phyloP scores from a whole-genome alignment of 1,140 invertebrate species.

The Neodiprion pinetum region DNA sequence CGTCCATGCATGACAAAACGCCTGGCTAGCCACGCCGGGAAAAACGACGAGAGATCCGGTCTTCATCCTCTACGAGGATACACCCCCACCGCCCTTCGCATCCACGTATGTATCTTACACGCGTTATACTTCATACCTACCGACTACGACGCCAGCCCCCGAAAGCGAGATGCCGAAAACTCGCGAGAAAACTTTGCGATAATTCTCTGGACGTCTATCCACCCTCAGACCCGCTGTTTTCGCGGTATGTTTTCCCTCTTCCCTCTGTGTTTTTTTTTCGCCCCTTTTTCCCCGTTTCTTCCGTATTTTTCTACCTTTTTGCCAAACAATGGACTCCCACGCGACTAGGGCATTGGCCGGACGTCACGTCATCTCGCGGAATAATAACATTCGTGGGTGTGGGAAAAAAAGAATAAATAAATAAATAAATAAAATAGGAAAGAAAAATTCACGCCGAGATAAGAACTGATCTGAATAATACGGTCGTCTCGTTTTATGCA shows the following conservation, averaged over 20 bases:
- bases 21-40: conserved; percentile 57
- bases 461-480: too few relatives aligned
- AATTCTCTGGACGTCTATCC: neutral
- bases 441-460: too few relatives aligned
- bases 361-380: too few relatives aligned
- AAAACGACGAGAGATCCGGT: conserved; percentile 52
- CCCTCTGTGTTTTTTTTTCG: neutral
- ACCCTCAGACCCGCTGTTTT: too few relatives aligned
- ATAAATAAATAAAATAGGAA: too few relatives aligned
- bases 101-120: conserved; percentile 24
- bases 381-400: too few relatives aligned
- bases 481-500: too few relatives aligned
- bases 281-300: neutral
- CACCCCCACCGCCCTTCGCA: conserved; percentile 40
- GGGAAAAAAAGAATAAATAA: too few relatives aligned
- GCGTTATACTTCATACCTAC: conserved; percentile 26
- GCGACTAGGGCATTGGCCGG: neutral
- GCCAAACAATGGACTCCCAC: neutral
- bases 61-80: conserved; percentile 32
- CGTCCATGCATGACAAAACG: conserved; percentile 58
- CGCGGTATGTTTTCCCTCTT: neutral
- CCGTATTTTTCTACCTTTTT: neutral
- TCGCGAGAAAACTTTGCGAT: conserved; percentile 50
- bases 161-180: conserved; percentile 48
- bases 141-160: neutral